Base-by-base conservation (phyloP, 2,113 vertebrate genomes). In the Carassius gibelio region DNA sequence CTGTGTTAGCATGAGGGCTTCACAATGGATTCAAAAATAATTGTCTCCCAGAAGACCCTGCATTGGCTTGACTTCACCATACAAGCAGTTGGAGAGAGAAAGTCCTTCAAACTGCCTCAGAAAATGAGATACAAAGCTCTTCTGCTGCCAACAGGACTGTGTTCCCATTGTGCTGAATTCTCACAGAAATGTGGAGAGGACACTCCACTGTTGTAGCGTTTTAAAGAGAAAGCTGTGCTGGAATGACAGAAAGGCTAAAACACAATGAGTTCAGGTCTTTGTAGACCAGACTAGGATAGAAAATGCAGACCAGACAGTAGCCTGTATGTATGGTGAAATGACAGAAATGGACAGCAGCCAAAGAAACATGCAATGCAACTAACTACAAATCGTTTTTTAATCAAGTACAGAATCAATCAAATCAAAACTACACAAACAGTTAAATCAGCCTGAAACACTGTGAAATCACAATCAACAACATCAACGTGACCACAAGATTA, bases 11-110 rank as follows among this genome's bases (percentile, higher is more conserved):
- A 85, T 71, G 36, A 78, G 83, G 83, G 78, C n/a, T 38, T 88
- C 74, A 90, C 88, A 90, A 89, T 87, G 55, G 86, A 87, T 91
- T 88, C 50, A 85, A 79, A 76, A 85, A 85, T 90, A 91, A 90
- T 91, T 87, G 87, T 88, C 86, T 90, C 91, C 89, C 90, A 71
- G 68, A 85, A 89, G 91, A 86, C 88, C 86, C 69, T 84, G 84
- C 81, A 38, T 87, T 89, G 83, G 85, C 81, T 82, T 88, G 85
- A 78, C 86, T 86, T 85, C 82, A 55, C 68, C 68, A 75, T 23
- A 75, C 30, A 61, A 69, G 30, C 36, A 45, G 68, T 34, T 64
- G 68, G 75, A 82, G 83, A 78, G 76, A 87, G 71, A 71, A 9
- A 34, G 72, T 83, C 79, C 79, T 87, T 80, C 71, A 78, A 83